phyloP scores from a whole-genome alignment of 2,113 vertebrate species.

The Tamias sibiricus region DNA sequence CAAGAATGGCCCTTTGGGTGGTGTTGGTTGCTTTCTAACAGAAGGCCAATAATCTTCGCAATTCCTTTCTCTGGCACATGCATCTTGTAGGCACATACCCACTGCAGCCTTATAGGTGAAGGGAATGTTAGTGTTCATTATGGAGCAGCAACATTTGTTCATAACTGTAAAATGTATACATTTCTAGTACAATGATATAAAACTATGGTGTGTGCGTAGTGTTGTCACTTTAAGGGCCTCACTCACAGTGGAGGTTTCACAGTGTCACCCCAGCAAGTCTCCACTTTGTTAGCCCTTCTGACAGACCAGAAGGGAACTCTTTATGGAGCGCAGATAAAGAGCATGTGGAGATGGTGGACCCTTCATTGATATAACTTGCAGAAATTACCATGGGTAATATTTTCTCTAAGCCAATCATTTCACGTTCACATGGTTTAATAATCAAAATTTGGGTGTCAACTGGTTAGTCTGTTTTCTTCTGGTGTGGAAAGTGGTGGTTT shows the following conservation, averaged over 20 bases:
- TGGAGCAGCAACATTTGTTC: background rate
- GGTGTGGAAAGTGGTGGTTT: conserved; percentile 35
- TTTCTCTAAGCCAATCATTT: background rate
- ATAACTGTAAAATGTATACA: background rate
- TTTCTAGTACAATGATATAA: background rate
- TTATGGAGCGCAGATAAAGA: conserved; percentile 34
- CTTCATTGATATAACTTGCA: background rate
- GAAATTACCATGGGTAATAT: background rate
- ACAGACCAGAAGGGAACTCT: background rate
- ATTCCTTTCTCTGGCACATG: background rate
- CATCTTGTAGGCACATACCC: background rate
- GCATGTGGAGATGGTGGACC: rapidly evolving
- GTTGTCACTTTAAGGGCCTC: background rate
- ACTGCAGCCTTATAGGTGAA: background rate
- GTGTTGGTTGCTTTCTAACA: background rate
- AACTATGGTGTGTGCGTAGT: background rate
- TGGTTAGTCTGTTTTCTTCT: background rate
- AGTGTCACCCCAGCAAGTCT: background rate
- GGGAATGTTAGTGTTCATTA: background rate
- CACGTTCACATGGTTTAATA: background rate
- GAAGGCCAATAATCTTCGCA: background rate
- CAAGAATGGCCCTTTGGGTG: background rate
- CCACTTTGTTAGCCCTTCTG: conserved; percentile 47
- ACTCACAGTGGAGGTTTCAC: background rate
- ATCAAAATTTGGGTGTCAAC: background rate